Conservation (phyloP, 2,113 vertebrate genomes). For the Hyperoodon ampullatus region DNA sequence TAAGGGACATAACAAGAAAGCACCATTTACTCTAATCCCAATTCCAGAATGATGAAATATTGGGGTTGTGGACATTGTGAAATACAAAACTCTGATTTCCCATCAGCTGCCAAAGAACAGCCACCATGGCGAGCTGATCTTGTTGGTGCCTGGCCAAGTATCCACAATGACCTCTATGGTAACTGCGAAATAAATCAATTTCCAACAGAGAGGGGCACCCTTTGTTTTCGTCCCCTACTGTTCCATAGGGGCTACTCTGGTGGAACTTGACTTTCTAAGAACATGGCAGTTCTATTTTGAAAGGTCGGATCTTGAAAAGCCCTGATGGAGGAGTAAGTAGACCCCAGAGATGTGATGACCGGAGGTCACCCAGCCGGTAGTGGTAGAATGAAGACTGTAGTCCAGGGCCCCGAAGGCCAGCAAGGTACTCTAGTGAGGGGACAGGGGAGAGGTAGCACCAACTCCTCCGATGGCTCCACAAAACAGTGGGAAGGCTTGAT, state of each 20-base stretch:
- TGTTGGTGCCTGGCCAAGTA: not conserved
- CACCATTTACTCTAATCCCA: not conserved
- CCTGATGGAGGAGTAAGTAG: not conserved
- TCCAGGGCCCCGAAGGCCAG: not conserved
- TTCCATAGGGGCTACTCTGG: not conserved
- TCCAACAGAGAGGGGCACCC: not conserved
- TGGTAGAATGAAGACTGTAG: not conserved
- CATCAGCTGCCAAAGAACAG: not conserved
- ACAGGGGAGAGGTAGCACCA: fast-evolving
- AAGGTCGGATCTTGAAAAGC: not conserved
- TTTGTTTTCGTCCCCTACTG: not conserved
- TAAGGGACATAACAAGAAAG: not conserved
- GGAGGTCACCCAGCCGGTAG: too few relatives aligned
- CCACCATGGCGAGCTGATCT: not conserved
- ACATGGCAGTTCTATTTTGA: not conserved
- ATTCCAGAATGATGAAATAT: too few relatives aligned
- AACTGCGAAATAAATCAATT: not conserved
- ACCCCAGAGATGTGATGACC: too few relatives aligned
- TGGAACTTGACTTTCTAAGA: not conserved
- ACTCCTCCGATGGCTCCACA: too few relatives aligned
- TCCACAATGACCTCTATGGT: not conserved
- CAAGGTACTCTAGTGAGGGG: not conserved
- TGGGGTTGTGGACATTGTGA: not conserved
- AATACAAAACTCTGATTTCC: not conserved
- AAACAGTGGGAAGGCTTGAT: not conserved